phyloP scores from a whole-genome alignment of 2,888 invertebrate species.

The Salticus scenicus region DNA sequence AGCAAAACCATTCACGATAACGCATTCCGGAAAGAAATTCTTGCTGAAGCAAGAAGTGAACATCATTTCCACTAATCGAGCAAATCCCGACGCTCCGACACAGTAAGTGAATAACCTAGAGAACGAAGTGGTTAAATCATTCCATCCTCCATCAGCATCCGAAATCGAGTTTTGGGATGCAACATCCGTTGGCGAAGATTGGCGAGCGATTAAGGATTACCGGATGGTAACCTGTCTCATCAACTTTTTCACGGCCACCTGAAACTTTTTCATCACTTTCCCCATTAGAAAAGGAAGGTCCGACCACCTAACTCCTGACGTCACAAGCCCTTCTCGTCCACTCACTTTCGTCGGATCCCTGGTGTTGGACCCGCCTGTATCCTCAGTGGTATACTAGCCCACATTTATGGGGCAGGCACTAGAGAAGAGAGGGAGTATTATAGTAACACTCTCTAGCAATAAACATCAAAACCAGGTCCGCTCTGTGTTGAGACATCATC shows the following conservation, averaged over 20 bases:
- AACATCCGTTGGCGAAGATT: not conserved
- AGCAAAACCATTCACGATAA: too few relatives aligned
- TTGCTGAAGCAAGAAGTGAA: too few relatives aligned
- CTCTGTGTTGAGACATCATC: not conserved
- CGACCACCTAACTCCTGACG: conserved; percentile 56
- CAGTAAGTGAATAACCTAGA: not conserved
- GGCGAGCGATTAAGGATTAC: conserved; percentile 26
- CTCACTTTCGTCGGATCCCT: conserved; percentile 61
- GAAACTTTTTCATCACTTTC: conserved; percentile 56
- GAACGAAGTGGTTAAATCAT: not conserved
- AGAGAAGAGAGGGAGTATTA: conserved; percentile 4
- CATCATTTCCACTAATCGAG: not conserved
- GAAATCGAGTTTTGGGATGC: conserved; percentile 9
- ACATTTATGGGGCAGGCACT: conserved; percentile 42
- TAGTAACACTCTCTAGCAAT: not conserved
- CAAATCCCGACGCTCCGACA: conserved; percentile 1
- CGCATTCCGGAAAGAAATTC: too few relatives aligned
- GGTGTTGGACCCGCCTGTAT: conserved; percentile 23
- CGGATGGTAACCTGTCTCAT: conserved; percentile 58
- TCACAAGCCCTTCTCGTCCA: conserved; percentile 61
- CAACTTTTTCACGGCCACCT: conserved; percentile 68
- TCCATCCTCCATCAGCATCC: not conserved
- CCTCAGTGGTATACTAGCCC: conserved; percentile 57
- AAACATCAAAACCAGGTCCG: not conserved
- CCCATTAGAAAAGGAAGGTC: conserved; percentile 47